Evolutionary conservation across 2,797 vertebrate genomes (phyloP).

Genomic region (Chiloscyllium punctatum): DNA sequence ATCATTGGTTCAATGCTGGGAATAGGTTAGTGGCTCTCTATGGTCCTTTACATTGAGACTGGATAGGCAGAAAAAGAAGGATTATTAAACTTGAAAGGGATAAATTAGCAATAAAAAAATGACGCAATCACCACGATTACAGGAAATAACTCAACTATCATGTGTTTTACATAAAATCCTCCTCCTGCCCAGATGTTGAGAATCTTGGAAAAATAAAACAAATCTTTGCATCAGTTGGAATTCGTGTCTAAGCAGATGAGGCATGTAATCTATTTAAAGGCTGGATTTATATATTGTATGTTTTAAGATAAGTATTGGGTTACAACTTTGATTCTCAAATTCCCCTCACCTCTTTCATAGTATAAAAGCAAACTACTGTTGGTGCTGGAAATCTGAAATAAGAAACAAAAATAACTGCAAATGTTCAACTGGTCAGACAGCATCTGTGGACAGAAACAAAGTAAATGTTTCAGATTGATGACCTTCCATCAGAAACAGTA

Average conservation of each 20-base stretch:
- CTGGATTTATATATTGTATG: neutral
- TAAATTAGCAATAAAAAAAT: constrained; percentile 12
- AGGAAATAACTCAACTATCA: constrained; percentile 22
- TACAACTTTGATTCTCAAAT: neutral
- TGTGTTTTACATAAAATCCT: constrained; percentile 9
- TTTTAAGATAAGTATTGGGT: neutral
- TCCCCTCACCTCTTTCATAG: neutral
- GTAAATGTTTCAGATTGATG: too few relatives aligned
- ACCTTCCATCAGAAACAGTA: too few relatives aligned
- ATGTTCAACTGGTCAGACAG: too few relatives aligned
- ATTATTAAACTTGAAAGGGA: too few relatives aligned
- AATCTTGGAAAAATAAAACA: constrained; percentile 19
- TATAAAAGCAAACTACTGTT: too few relatives aligned
- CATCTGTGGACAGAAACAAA: too few relatives aligned
- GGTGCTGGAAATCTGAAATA: too few relatives aligned
- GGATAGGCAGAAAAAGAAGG: neutral
- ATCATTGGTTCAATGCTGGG: neutral
- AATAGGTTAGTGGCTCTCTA: neutral
- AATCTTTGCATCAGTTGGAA: constrained; percentile 19
- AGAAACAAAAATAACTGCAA: too few relatives aligned
- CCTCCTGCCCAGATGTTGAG: neutral
- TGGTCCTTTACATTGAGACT: neutral
- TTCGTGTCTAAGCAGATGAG: neutral
- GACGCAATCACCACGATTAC: neutral
- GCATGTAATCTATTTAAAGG: constrained; percentile 6